Base-by-base conservation (phyloP, 2,797 vertebrate species). In the Glyptemys insculpta region DNA sequence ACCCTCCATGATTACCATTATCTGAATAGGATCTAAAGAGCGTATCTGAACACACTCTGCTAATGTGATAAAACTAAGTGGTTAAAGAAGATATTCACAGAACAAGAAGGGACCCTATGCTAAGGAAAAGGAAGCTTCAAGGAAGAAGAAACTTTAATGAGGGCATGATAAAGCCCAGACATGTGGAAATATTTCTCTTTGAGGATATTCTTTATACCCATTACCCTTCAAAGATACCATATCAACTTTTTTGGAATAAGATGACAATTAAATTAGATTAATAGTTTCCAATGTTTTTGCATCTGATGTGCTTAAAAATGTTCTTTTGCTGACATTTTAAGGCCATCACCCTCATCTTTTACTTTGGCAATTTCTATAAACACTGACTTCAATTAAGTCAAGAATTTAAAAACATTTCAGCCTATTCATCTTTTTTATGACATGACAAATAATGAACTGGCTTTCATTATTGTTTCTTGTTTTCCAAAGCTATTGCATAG, bases 21-120 rank as follows among this genome's bases (percentile, higher is more conserved):
- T 98, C 98, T 97, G 97, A 97, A 98, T 96, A 94, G 97, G 98
- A 99, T 99, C 98, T 98, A 97, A 98, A 98, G 98, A 98, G 98
- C 97, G 98, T 98, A 99, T 98, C 97, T 98, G 98, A 98, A 97
- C 97, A 98, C 96, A 85, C 97, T 92, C 97, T 83, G 97, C 98
- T 98, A 98, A 97, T 97, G 87, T 47, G 98, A 98, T 98, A 98
- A 96, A 98, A 98, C 93, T 94, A 93, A 96, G 96, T 90, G 91
- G 84, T 96, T 97, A 96, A 47, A 49, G 23, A 27, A 98, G 96
- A 97, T 94, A 78, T 94, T 93, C 95, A 81, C 86, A 96, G 92
- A 97, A 89, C 78, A 91, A 97, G 91, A 95, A 83, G 86, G 96
- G 94, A 94, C 95, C 81, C 88, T 85, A 95, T 19, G 57, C 68